These are phyloP conservation scores for Drosophila subobscura DNA, from an alignment of 1,140 invertebrate species.

Conservation along the genomic window DNA sequence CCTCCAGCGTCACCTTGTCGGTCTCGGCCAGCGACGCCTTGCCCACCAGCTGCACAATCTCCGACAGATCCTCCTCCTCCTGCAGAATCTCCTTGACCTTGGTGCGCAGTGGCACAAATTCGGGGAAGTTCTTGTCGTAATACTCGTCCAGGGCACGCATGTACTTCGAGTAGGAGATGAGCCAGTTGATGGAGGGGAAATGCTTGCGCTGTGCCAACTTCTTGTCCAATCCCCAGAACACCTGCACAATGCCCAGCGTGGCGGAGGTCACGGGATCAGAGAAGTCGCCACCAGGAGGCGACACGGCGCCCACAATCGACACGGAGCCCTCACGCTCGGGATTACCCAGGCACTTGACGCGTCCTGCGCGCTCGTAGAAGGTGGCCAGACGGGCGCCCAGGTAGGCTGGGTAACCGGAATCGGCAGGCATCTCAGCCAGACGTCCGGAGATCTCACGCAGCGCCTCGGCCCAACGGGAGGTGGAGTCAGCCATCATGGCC, in stretches of 20 bases:
- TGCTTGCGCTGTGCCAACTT: conserved; percentile 99
- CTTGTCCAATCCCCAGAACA: conserved; percentile 99
- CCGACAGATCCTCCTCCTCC: conserved; percentile 99
- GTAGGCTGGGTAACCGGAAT: conserved; percentile 99
- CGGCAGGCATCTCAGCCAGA: conserved; percentile 99
- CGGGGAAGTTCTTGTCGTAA: conserved; percentile 99
- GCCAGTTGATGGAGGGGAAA: conserved; percentile 99
- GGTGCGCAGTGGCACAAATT: conserved; percentile 96
- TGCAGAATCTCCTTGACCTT: conserved; percentile 98
- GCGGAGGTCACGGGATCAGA: conserved; percentile 99
- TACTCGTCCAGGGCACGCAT: conserved; percentile 98
- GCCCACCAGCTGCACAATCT: conserved; percentile 99
- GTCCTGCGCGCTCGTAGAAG: conserved; percentile 99
- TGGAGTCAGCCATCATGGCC: conserved; percentile 99
- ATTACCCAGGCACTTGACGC: conserved; percentile 98
- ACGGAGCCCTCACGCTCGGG: conserved; percentile 99
- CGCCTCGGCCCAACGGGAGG: conserved; percentile 99
- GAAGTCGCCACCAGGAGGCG: conserved; percentile 99
- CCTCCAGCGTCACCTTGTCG: conserved; percentile 99
- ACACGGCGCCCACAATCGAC: conserved; percentile 99
- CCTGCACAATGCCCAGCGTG: conserved; percentile 99
- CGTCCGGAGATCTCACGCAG: conserved; percentile 99
- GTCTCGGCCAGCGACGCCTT: conserved; percentile 99
- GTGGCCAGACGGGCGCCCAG: conserved; percentile 98
- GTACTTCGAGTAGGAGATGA: conserved; percentile 99